A percentile compares a stretch with the other conserved stretches of the same genome.
Evolutionary conservation across 2,888 invertebrate species (phyloP).

Genomic region (Leptinotarsa peninsularis): DNA sequence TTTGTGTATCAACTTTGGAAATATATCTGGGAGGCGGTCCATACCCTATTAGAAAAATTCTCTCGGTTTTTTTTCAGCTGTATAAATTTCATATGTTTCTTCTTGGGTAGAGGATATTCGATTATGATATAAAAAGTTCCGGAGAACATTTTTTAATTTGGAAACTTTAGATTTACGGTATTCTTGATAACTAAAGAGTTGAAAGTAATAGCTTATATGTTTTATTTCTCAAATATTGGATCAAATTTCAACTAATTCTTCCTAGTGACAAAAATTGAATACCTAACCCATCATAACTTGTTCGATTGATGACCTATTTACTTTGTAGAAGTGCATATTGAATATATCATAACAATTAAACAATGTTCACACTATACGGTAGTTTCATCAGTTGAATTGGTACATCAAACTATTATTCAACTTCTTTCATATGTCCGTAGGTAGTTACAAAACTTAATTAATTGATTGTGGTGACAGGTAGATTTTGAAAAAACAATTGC

Average conservation of each 20-base stretch:
- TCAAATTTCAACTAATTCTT: neutral
- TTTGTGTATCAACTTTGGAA: constrained; percentile 37
- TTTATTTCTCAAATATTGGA: neutral
- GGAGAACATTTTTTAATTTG: constrained; percentile 3
- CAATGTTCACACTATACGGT: too few relatives aligned
- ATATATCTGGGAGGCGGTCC: constrained; percentile 29
- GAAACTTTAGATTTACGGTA: neutral
- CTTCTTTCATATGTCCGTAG: too few relatives aligned
- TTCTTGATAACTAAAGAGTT: neutral
- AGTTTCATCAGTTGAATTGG: too few relatives aligned
- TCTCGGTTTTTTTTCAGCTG: neutral
- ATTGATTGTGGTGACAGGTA: too few relatives aligned
- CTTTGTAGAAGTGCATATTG: too few relatives aligned
- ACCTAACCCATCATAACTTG: too few relatives aligned
- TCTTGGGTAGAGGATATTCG: neutral
- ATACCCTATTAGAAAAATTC: constrained; percentile 11
- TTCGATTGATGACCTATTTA: too few relatives aligned
- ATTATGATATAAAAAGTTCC: constrained; percentile 5
- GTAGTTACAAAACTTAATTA: too few relatives aligned
- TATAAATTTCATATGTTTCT: constrained; percentile 20
- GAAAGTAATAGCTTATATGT: neutral
- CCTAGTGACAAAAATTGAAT: too few relatives aligned
- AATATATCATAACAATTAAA: too few relatives aligned
- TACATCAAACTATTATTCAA: too few relatives aligned
- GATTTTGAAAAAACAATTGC: too few relatives aligned